Base-by-base conservation (phyloP, 2,888 invertebrate genomes). In the Mythimna impura region DNA sequence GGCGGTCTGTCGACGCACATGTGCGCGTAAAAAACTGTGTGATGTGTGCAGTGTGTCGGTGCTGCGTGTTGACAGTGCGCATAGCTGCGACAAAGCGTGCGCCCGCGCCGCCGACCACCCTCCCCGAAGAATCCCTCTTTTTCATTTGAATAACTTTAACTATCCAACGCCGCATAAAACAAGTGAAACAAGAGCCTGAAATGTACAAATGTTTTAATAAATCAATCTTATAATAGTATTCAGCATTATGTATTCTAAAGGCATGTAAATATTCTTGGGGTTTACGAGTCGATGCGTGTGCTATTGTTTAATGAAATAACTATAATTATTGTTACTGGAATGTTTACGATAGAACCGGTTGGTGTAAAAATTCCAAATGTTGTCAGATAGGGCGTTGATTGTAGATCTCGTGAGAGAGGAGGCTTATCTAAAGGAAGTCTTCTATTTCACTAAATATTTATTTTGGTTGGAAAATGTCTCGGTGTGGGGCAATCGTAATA, bases 401-500 rank as follows among this genome's bases (percentile, higher is more conserved):
- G 68, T 73, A 55, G 58, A 67, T 80, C 84, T 86, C 90, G 91
- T 93, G 93, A 91, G 93, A 91, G 92, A 73, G 91, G 88, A 87
- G 85, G 75, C 90, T 95, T 96, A 95, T 95, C 94, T 91, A 78
- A 85, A 91, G 91, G 93, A 91, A 94, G 92, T 84, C 90, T 92
- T 91, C 90, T 91, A 91, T 91, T 93, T 91, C 91, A 93, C 91
- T 94, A 93, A 94, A 95, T 95, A 95, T 95, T 95, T 94, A 93
- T 94, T 95, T 94, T 93, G 88, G 90, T 86, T 89, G 89, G 90
- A 90, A 92, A 92, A 90, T 89, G 87, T 89, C 89, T 84, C 90
- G 90, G 89, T 88, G 89, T 90, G 87, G 90, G 91, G 89, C 91
- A 94, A 92, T 93, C 91, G 93, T 93, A 91, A 92, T 93, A 90